These are phyloP conservation scores for Percopsis omiscomaycus DNA, from an alignment of 2,797 vertebrate genomes.

Conservation along the genomic window DNA sequence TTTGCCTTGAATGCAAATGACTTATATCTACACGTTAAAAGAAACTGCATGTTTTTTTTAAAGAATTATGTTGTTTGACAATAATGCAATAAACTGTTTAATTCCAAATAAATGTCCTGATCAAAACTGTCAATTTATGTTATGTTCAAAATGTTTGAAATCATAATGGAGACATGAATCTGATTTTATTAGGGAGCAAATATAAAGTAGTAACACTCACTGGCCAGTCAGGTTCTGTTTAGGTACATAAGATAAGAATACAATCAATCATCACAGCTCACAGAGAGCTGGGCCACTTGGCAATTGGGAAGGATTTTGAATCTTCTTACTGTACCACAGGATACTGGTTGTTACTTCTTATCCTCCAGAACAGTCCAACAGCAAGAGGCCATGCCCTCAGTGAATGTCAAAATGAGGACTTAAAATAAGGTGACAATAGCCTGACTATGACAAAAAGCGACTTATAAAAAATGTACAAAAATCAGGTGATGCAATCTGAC, in stretches of 20 bases:
- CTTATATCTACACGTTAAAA: too few relatives aligned
- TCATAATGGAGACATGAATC: slow-evolving; percentile 12
- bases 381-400: slow-evolving; percentile 34
- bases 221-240: slow-evolving; percentile 31
- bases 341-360: slow-evolving; percentile 7
- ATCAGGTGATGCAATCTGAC: slow-evolving; percentile 20
- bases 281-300: slow-evolving; percentile 26
- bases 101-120: too few relatives aligned
- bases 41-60: too few relatives aligned
- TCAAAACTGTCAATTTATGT: too few relatives aligned
- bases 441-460: slow-evolving; percentile 13
- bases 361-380: background rate
- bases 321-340: slow-evolving; percentile 1
- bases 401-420: slow-evolving; percentile 19
- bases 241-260: slow-evolving; percentile 52
- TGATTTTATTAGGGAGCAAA: slow-evolving; percentile 58
- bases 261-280: slow-evolving; percentile 45
- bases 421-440: slow-evolving; percentile 1
- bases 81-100: too few relatives aligned
- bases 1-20: too few relatives aligned
- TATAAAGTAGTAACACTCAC: slow-evolving; percentile 45
- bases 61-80: too few relatives aligned
- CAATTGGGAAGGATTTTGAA: slow-evolving; percentile 17
- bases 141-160: background rate
- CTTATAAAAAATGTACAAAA: slow-evolving; percentile 35